Conservation (phyloP, 1,140 invertebrate genomes). For the Drosophila takahashii region DNA sequence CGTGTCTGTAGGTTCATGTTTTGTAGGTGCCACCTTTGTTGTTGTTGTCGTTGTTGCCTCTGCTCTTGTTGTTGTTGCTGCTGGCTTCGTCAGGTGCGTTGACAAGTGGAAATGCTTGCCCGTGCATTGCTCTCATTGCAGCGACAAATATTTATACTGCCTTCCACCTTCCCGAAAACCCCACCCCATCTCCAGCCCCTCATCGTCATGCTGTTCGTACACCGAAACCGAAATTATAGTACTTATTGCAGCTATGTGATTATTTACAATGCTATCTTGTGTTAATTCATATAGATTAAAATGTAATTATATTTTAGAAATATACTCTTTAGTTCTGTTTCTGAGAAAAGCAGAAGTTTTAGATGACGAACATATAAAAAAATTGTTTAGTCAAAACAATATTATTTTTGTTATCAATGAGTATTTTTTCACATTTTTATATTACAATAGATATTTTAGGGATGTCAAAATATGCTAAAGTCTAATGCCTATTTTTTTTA, state of each 20-base stretch:
- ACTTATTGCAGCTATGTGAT: constrained; percentile 1
- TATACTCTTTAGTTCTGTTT: not conserved
- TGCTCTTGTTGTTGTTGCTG: constrained; percentile 19
- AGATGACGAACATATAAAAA: too few relatives aligned
- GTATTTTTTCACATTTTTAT: too few relatives aligned
- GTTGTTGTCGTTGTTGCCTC: not conserved
- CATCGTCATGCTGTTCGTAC: not conserved
- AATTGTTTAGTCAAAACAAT: too few relatives aligned
- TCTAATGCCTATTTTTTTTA: too few relatives aligned
- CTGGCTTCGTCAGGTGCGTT: constrained; percentile 64
- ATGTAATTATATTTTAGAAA: not conserved
- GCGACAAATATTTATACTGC: constrained; percentile 74
- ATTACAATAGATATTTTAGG: too few relatives aligned
- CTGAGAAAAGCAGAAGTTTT: too few relatives aligned
- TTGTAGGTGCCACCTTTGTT: constrained; percentile 14
- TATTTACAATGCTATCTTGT: not conserved
- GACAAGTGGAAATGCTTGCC: constrained; percentile 77
- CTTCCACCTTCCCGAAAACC: constrained; percentile 5
- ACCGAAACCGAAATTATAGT: constrained; percentile 37
- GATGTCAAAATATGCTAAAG: too few relatives aligned
- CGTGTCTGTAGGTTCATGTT: constrained; percentile 11
- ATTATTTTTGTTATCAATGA: too few relatives aligned
- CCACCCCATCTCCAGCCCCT: constrained; percentile 2
- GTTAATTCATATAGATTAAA: not conserved
- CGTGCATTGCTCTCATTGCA: constrained; percentile 78